Evolutionary conservation across 2,113 vertebrate species (phyloP).

Genomic region (Sus scrofa): DNA sequence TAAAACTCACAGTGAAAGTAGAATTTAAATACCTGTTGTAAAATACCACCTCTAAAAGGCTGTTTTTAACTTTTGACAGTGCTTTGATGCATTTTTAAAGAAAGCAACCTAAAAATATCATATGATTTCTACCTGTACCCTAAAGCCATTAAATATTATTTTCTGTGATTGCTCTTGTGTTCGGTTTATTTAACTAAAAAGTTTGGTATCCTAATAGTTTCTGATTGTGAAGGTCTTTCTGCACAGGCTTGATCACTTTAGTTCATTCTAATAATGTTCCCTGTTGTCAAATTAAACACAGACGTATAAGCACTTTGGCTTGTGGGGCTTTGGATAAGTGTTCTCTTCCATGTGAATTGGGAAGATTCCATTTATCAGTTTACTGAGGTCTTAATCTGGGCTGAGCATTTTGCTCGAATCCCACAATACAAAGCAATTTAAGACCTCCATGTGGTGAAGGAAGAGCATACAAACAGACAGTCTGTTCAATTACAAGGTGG

Average conservation of each 20-base stretch:
- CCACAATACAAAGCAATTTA: neutral
- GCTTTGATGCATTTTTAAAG: constrained; percentile 60
- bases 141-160: constrained; percentile 35
- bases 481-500: neutral
- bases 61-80: constrained; percentile 20
- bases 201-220: neutral
- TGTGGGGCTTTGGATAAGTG: neutral
- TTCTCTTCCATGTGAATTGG: constrained; percentile 46
- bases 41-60: constrained; percentile 44
- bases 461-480: neutral
- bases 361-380: neutral
- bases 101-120: constrained; percentile 19
- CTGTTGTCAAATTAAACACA: neutral
- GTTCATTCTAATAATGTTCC: neutral
- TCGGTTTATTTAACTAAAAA: constrained; percentile 48
- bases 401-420: neutral
- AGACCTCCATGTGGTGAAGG: neutral
- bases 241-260: neutral
- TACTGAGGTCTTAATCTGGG: constrained; percentile 16
- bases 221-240: neutral
- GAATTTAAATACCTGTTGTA: constrained; percentile 67
- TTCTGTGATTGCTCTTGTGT: constrained; percentile 50
- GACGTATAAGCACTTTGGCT: neutral
- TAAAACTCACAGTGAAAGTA: constrained; percentile 72
- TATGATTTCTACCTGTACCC: neutral